A percentile compares a stretch with the other conserved stretches of the same genome.
phyloP scores from a whole-genome alignment of 2,888 invertebrate genomes.

The Bellardia bayeri region DNA sequence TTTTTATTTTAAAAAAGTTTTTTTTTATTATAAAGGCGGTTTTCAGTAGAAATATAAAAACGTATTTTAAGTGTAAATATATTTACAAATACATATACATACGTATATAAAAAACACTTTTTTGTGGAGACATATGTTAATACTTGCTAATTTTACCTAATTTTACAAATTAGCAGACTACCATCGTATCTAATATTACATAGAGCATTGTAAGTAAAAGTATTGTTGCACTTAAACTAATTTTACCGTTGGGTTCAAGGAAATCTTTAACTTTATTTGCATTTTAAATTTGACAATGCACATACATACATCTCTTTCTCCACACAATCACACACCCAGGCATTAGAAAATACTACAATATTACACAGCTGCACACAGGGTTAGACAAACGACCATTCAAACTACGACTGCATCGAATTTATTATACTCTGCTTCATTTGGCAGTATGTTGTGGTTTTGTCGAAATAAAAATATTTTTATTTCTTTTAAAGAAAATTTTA shows the following conservation, averaged over 20 bases:
- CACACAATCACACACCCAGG: not conserved
- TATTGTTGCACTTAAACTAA: conserved; percentile 66
- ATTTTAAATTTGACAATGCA: conserved; percentile 66
- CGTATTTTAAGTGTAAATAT: not conserved
- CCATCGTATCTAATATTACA: not conserved
- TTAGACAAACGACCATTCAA: not conserved
- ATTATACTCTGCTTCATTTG: conserved; percentile 59
- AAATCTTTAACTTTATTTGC: conserved; percentile 69
- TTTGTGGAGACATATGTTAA: not conserved
- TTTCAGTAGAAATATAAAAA: too few relatives aligned
- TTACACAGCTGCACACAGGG: not conserved
- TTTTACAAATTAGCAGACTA: not conserved
- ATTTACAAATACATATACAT: too few relatives aligned
- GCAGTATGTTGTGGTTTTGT: conserved; percentile 38
- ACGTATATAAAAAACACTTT: not conserved
- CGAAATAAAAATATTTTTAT: conserved; percentile 45
- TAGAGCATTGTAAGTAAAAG: conserved; percentile 32
- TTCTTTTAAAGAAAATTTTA: conserved; percentile 14
- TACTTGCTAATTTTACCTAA: too few relatives aligned
- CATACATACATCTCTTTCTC: conserved; percentile 31
- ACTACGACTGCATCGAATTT: conserved; percentile 50
- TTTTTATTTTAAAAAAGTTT: too few relatives aligned
- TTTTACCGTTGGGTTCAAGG: conserved; percentile 67
- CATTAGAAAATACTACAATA: conserved; percentile 14
- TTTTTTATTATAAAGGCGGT: too few relatives aligned